Percentiles rank a stretch among this genome's conserved stretches.
phyloP scores from a whole-genome alignment of 1,140 invertebrate species.

The Trichonephila clavata region DNA sequence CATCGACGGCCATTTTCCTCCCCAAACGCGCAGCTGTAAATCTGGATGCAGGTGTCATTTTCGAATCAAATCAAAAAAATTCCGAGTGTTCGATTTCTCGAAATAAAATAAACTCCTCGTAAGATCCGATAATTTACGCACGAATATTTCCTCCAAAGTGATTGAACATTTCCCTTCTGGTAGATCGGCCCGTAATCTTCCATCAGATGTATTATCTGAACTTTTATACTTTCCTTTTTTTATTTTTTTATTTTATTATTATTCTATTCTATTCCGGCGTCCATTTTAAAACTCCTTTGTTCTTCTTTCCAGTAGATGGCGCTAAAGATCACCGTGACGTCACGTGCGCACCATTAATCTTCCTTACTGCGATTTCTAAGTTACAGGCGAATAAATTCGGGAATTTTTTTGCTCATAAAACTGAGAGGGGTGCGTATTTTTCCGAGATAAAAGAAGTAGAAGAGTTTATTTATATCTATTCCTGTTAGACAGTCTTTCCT shows the following conservation, averaged over 20 bases:
- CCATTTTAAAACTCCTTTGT: constrained; percentile 45
- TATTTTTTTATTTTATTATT: background rate
- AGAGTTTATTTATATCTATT: constrained; percentile 74
- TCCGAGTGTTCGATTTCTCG: background rate
- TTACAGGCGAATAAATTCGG: constrained; percentile 73
- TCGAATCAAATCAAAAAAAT: constrained; percentile 46
- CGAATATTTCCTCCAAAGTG: constrained; percentile 38
- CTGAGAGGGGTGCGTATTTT: constrained; percentile 16
- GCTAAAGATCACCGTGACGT: constrained; percentile 73
- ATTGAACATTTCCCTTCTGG: constrained; percentile 54
- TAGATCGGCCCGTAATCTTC: constrained; percentile 57
- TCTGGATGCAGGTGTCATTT: constrained; percentile 42
- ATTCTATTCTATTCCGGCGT: background rate
- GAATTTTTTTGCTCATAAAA: constrained; percentile 56
- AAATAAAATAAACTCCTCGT: constrained; percentile 64
- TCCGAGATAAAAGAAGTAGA: constrained; percentile 54
- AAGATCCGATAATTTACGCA: constrained; percentile 64
- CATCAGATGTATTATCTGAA: constrained; percentile 59
- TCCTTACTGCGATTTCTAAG: constrained; percentile 71
- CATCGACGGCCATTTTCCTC: constrained; percentile 26
- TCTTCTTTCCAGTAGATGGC: constrained; percentile 62
- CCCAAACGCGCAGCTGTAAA: constrained; percentile 18
- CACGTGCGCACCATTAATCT: constrained; percentile 65
- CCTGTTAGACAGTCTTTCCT: constrained; percentile 34
- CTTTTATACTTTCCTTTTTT: background rate